These are phyloP conservation scores for Hafferia zeledoni DNA, from an alignment of 2,797 vertebrate species.

Conservation along the genomic window DNA sequence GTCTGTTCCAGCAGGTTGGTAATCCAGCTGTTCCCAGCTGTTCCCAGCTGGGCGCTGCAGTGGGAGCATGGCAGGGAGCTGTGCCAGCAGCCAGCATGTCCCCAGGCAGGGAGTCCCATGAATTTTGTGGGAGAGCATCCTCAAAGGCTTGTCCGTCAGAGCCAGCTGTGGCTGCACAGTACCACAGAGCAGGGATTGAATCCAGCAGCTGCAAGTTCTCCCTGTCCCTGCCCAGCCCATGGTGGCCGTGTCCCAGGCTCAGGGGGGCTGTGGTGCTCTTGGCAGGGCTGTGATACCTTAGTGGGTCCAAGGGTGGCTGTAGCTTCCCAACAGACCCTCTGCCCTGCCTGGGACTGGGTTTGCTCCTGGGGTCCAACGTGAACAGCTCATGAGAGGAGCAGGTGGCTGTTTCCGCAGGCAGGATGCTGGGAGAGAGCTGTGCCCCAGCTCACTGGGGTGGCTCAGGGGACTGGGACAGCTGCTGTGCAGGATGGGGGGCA, in stretches of 20 bases:
- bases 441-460: not conserved
- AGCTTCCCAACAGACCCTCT: not conserved
- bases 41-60: not conserved
- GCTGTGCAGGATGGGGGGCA: not conserved
- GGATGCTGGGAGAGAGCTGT: not conserved
- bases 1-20: not conserved
- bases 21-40: not conserved
- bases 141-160: fast-evolving
- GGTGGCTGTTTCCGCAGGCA: not conserved
- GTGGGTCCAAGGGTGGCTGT: not conserved
- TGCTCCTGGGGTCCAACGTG: fast-evolving
- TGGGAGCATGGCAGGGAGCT: not conserved
- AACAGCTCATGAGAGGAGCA: not conserved
- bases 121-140: not conserved
- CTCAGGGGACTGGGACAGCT: not conserved
- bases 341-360: not conserved
- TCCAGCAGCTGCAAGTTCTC: not conserved
- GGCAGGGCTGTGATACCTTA: not conserved
- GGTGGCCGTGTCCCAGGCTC: fast-evolving
- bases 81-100: not conserved
- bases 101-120: fast-evolving
- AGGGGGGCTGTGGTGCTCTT: not conserved
- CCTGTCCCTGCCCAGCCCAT: fast-evolving
- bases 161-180: fast-evolving
- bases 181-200: not conserved